Conservation (phyloP, 2,888 invertebrate species). For the Lasiommata megera region DNA sequence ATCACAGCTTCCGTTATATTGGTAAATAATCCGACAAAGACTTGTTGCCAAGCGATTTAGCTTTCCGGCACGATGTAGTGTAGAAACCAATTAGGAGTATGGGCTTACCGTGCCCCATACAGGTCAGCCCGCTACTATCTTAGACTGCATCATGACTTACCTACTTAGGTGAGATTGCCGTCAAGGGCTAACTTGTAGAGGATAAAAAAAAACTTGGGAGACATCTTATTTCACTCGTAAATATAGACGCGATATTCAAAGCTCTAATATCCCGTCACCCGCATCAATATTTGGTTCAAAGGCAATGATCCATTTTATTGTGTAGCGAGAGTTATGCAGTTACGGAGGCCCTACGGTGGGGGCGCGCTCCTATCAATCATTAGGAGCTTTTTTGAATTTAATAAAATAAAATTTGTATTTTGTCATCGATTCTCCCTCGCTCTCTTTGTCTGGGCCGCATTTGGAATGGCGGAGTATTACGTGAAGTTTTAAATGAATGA, state of each 20-base stretch:
- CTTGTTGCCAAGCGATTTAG: too few species aligned
- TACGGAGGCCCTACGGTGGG: conserved; percentile 40
- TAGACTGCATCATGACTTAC: too few species aligned
- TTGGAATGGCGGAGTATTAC: conserved; percentile 20
- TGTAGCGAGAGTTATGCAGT: conserved; percentile 74
- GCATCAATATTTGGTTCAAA: conserved; percentile 33
- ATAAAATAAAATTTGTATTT: conserved; percentile 83
- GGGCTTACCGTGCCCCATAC: too few species aligned
- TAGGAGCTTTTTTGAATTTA: conserved; percentile 81
- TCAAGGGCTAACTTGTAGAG: too few species aligned
- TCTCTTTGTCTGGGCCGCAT: conserved; percentile 58
- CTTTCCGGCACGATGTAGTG: too few species aligned
- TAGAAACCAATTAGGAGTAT: too few species aligned
- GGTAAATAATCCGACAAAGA: too few species aligned
- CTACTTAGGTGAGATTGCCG: too few species aligned
- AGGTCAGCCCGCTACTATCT: too few species aligned
- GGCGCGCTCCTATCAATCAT: conserved; percentile 80
- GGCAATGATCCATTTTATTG: conserved; percentile 75
- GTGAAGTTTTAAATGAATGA: too few species aligned
- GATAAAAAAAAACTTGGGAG: too few species aligned
- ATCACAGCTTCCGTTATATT: too few species aligned
- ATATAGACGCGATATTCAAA: background rate
- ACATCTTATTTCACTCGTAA: background rate
- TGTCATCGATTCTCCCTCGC: conserved; percentile 79
- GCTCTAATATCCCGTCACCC: conserved; percentile 20